A percentile compares a stretch with the other conserved stretches of the same genome.
These are phyloP conservation scores for Diploptera punctata DNA, from an alignment of 2,888 invertebrate species.

Conservation along the genomic window DNA sequence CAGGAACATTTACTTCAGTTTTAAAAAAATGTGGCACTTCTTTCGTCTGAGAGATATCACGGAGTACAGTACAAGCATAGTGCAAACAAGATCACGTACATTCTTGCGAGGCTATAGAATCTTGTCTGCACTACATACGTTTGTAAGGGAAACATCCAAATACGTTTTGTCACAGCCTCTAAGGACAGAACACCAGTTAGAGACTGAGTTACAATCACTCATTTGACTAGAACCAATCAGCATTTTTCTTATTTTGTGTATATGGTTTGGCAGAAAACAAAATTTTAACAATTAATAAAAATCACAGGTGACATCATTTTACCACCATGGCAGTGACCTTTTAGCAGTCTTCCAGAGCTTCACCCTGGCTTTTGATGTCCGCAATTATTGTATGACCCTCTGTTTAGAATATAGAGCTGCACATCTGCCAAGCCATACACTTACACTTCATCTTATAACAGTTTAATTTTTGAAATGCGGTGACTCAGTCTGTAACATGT, in stretches of 20 bases:
- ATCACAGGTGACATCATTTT: slow-evolving; percentile 36
- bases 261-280: slow-evolving; percentile 40
- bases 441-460: slow-evolving; percentile 34
- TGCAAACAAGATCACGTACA: slow-evolving; percentile 45
- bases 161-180: slow-evolving; percentile 47
- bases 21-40: slow-evolving; percentile 54
- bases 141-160: slow-evolving; percentile 45
- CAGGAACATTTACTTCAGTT: slow-evolving; percentile 57
- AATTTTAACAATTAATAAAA: slow-evolving; percentile 33
- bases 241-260: slow-evolving; percentile 36
- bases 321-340: slow-evolving; percentile 37
- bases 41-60: slow-evolving; percentile 56
- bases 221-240: slow-evolving; percentile 46
- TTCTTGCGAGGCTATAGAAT: slow-evolving; percentile 45
- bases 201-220: slow-evolving; percentile 46
- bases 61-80: slow-evolving; percentile 47
- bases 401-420: slow-evolving; percentile 38
- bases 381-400: slow-evolving; percentile 24
- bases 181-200: slow-evolving; percentile 46
- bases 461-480: slow-evolving; percentile 38
- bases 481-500: slow-evolving; percentile 44
- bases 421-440: slow-evolving; percentile 42
- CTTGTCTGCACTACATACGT: slow-evolving; percentile 45
- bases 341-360: slow-evolving; percentile 34
- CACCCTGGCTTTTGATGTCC: slow-evolving; percentile 24